A percentile compares a stretch with the other conserved stretches of the same genome.
These are phyloP conservation scores for Stramonita haemastoma DNA, from an alignment of 2,888 invertebrate species.

Conservation along the genomic window DNA sequence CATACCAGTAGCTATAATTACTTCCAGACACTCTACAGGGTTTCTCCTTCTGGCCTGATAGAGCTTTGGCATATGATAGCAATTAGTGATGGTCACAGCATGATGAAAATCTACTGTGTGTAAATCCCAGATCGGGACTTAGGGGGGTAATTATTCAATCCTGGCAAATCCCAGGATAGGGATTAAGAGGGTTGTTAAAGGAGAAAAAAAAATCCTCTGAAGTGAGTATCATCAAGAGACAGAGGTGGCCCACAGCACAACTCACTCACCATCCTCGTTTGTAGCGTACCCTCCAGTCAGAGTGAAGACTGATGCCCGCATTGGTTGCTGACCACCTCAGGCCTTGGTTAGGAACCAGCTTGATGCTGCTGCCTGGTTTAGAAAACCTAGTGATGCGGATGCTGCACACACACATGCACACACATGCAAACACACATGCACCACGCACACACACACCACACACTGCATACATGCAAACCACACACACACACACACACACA, in stretches of 20 bases:
- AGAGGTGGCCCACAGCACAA: background rate
- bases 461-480: background rate
- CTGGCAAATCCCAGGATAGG: no score
- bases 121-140: no score
- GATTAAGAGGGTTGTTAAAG: no score
- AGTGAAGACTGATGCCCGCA: conserved; percentile 43
- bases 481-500: conserved; percentile 10
- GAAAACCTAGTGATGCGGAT: conserved; percentile 42
- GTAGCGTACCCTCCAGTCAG: conserved; percentile 49
- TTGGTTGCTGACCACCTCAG: conserved; percentile 44
- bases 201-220: no score
- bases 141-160: no score
- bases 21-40: no score
- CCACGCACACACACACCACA: background rate
- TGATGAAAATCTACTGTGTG: no score
- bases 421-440: background rate
- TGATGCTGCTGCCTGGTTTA: conserved; percentile 44
- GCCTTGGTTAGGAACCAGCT: conserved; percentile 40
- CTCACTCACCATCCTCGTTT: conserved; percentile 38
- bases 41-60: no score
- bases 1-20: no score
- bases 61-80: no score
- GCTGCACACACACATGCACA: conserved; percentile 27
- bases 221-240: no score
- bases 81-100: no score